A percentile compares a stretch with the other conserved stretches of the same genome.
Conservation (phyloP, 2,113 vertebrate genomes). For the Sinocyclocheilus anophthalmus region DNA sequence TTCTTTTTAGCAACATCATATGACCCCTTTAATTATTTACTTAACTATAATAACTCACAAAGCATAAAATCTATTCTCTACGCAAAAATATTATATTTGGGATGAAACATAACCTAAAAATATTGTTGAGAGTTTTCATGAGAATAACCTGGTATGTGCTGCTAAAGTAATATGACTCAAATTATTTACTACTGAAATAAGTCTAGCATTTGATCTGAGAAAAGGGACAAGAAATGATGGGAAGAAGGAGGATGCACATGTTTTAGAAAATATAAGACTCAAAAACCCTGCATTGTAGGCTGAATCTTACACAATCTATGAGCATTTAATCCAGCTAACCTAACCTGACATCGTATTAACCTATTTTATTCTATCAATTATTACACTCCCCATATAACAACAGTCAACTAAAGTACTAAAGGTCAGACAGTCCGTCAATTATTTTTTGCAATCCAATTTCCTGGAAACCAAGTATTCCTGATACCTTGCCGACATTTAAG, state of each 20-base stretch:
- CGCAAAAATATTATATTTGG: not conserved
- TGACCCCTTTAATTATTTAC: too few relatives aligned
- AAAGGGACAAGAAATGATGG: not conserved
- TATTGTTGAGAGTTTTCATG: not conserved
- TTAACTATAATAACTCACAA: not conserved
- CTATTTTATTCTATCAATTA: not conserved
- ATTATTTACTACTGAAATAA: not conserved
- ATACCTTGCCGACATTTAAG: conserved; percentile 23
- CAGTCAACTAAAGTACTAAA: not conserved
- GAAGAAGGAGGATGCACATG: not conserved
- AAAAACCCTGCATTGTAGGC: not conserved
- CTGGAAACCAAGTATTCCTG: not conserved
- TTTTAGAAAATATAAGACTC: not conserved
- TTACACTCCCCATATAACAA: not conserved
- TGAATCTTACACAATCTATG: not conserved
- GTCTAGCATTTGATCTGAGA: not conserved
- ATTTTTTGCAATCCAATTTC: not conserved
- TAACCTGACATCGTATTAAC: conserved; percentile 10
- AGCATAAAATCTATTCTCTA: not conserved
- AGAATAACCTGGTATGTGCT: not conserved
- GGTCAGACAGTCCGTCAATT: conserved; percentile 5
- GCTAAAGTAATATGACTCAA: not conserved
- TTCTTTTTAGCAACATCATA: too few relatives aligned
- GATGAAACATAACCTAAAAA: not conserved
- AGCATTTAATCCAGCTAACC: not conserved